Conservation (phyloP, 2,797 vertebrate genomes). For the Lagothrix lagotricha region DNA sequence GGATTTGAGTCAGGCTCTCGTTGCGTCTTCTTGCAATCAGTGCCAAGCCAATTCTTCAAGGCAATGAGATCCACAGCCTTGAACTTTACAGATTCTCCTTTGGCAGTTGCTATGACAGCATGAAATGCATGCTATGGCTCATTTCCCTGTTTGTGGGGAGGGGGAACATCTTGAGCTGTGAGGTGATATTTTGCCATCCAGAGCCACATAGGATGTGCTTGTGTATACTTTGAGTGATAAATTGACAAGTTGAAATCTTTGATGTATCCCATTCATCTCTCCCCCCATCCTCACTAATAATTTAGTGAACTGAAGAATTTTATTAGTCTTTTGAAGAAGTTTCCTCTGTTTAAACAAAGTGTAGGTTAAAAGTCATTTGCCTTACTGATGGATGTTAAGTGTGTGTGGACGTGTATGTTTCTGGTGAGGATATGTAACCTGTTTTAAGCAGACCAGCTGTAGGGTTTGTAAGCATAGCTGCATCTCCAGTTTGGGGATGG, state of each 20-base stretch:
- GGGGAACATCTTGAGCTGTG: not conserved
- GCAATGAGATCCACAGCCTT: not conserved
- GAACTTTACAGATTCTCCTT: not conserved
- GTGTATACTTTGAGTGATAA: not conserved
- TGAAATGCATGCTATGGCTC: not conserved
- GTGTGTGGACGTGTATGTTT: not conserved
- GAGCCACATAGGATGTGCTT: not conserved
- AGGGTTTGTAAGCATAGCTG: not conserved
- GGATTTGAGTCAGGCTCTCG: not conserved
- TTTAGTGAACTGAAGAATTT: not conserved
- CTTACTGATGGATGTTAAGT: not conserved
- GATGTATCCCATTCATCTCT: not conserved
- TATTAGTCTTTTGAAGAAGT: not conserved
- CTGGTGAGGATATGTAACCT: not conserved
- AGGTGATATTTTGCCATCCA: not conserved
- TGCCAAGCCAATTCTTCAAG: not conserved
- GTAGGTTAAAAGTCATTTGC: not conserved
- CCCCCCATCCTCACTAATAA: not conserved
- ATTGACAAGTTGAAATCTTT: not conserved
- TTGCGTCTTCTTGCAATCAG: not conserved
- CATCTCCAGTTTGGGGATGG: not conserved
- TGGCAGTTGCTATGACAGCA: not conserved
- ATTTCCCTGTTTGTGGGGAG: not conserved
- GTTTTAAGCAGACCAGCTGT: not conserved
- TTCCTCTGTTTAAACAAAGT: not conserved